phyloP scores from a whole-genome alignment of 2,888 invertebrate species.

The Tortrix viridana region DNA sequence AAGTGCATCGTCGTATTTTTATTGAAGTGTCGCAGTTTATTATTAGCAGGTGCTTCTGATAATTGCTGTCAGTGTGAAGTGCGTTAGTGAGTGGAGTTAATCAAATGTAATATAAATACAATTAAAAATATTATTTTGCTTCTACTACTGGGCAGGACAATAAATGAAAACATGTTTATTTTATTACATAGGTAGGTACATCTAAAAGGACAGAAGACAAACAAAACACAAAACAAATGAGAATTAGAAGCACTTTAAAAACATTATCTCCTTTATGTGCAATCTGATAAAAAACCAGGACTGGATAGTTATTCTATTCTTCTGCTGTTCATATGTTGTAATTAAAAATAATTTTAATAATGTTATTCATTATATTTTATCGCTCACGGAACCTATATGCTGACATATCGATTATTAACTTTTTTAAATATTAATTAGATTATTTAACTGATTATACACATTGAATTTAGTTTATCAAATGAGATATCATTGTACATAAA shows the following conservation, averaged over 20 bases:
- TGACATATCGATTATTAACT: constrained; percentile 24
- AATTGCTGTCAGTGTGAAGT: constrained; percentile 9
- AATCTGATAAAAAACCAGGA: no score
- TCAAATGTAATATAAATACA: not conserved
- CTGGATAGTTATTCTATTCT: no score
- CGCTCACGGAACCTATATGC: constrained; percentile 18
- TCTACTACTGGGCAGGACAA: no score
- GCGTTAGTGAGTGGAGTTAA: constrained; percentile 8
- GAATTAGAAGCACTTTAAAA: no score
- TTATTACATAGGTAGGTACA: no score
- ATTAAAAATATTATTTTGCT: no score
- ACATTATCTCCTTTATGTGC: no score
- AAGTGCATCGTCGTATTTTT: not conserved
- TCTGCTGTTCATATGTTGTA: constrained; percentile 2
- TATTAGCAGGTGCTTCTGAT: constrained; percentile 11
- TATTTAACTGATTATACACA: constrained; percentile 19
- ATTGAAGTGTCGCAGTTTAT: constrained; percentile 6
- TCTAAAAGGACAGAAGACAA: no score
- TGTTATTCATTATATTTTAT: constrained; percentile 3
- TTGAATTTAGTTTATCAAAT: constrained; percentile 1
- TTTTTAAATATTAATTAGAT: constrained; percentile 28
- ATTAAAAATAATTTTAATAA: no score
- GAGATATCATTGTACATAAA: no score
- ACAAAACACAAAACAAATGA: no score
- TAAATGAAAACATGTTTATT: no score